Evolutionary conservation across 2,888 invertebrate genomes (phyloP).

Genomic region (Synergus itoensis): DNA sequence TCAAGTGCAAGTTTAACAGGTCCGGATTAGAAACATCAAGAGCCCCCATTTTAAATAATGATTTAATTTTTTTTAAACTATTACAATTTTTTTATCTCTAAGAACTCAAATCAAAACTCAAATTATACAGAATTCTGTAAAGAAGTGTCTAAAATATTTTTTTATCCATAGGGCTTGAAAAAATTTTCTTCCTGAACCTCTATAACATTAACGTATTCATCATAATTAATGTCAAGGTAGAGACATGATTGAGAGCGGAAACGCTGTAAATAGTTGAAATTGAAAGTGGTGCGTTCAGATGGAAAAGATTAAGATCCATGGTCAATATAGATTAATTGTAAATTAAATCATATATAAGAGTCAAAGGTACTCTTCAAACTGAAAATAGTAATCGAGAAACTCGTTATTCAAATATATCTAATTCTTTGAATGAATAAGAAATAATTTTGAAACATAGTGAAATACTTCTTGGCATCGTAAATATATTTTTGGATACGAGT

Average conservation of each 20-base stretch:
- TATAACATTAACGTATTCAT: background rate
- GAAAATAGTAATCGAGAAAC: background rate
- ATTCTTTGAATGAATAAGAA: background rate
- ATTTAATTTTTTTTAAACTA: background rate
- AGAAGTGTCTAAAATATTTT: background rate
- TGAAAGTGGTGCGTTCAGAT: constrained; percentile 18
- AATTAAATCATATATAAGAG: background rate
- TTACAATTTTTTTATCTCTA: background rate
- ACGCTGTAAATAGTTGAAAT: constrained; percentile 21
- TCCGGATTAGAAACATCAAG: background rate
- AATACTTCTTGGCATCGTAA: background rate
- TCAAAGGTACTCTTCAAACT: background rate
- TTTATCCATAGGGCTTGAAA: background rate
- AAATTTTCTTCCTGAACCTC: background rate
- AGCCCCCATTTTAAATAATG: background rate
- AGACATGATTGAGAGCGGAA: constrained; percentile 23
- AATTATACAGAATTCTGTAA: too few species aligned
- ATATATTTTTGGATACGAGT: background rate
- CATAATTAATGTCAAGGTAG: constrained; percentile 44
- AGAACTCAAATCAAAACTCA: background rate
- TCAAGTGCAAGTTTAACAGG: background rate
- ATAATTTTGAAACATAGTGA: background rate
- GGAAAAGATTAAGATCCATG: constrained; percentile 15
- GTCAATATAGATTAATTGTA: background rate
- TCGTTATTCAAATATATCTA: background rate